A percentile compares a stretch with the other conserved stretches of the same genome.
Conservation (phyloP, 2,113 vertebrate species). For the Xenotilapia flavipinnis region DNA sequence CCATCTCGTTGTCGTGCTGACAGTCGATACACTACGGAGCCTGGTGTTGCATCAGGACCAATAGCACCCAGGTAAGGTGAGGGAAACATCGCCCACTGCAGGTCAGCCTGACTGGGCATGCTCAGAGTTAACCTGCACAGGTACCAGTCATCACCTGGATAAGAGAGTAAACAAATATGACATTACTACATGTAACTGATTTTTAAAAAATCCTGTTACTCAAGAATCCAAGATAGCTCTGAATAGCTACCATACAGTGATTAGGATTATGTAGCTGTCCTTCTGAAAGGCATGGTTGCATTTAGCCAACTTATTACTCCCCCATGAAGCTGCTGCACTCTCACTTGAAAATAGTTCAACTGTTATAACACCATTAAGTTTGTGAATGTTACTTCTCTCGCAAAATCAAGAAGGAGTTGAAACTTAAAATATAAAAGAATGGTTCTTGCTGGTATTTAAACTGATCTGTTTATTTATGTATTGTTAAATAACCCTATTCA, state of each 20-base stretch:
- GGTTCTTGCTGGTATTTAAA: background rate
- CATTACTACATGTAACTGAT: background rate
- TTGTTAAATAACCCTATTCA: background rate
- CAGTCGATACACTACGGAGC: slow-evolving; percentile 75
- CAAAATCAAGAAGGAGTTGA: background rate
- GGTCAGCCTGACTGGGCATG: slow-evolving; percentile 66
- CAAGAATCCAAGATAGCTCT: background rate
- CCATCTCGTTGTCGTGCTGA: slow-evolving; percentile 44
- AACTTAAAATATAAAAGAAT: background rate
- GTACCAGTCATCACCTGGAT: slow-evolving; percentile 81
- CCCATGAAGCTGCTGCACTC: background rate
- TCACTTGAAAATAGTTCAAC: background rate
- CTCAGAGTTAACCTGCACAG: slow-evolving; percentile 76
- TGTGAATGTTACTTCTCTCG: background rate
- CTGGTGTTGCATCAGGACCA: slow-evolving; percentile 69
- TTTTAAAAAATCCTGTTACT: background rate
- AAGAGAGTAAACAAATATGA: background rate
- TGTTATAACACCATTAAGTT: background rate
- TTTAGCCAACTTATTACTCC: background rate
- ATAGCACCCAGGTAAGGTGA: slow-evolving; percentile 78
- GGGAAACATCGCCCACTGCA: slow-evolving; percentile 84
- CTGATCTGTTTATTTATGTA: background rate
- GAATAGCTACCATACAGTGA: background rate
- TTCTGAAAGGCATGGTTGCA: background rate
- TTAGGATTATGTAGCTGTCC: background rate